Percentiles rank a stretch among this genome's conserved stretches.
Conservation (phyloP, 2,113 vertebrate species). For the Nicator chloris region DNA sequence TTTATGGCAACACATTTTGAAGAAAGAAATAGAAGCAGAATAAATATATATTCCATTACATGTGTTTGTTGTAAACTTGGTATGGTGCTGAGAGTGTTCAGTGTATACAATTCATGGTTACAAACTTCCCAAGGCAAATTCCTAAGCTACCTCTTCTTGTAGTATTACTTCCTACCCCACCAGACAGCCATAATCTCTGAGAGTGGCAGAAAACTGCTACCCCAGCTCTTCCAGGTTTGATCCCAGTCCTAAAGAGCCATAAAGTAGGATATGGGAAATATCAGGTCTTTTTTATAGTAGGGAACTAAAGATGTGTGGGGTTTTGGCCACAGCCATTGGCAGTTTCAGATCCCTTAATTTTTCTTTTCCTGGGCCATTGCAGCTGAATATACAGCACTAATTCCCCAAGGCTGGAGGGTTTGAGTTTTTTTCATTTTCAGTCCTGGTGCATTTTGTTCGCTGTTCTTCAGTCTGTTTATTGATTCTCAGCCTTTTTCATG, state of each 20-base stretch:
- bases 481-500: constrained; percentile 1
- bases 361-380: not conserved
- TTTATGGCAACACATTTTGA: not conserved
- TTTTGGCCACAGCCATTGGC: not conserved
- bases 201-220: not conserved
- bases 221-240: not conserved
- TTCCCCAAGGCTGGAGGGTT: not conserved
- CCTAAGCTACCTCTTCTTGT: not conserved
- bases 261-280: not conserved
- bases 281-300: not conserved
- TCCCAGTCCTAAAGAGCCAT: not conserved
- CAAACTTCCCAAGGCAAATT: not conserved
- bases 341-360: not conserved
- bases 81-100: not conserved
- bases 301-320: not conserved
- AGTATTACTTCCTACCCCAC: not conserved
- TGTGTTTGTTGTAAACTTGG: not conserved
- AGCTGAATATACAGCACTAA: not conserved
- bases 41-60: not conserved
- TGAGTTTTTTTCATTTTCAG: not conserved
- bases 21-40: not conserved
- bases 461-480: not conserved
- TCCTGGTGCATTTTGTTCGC: not conserved
- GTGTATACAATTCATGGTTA: not conserved
- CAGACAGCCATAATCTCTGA: not conserved